Conservation (phyloP, 2,888 invertebrate genomes). For the Aphidoletes aphidimyza region DNA sequence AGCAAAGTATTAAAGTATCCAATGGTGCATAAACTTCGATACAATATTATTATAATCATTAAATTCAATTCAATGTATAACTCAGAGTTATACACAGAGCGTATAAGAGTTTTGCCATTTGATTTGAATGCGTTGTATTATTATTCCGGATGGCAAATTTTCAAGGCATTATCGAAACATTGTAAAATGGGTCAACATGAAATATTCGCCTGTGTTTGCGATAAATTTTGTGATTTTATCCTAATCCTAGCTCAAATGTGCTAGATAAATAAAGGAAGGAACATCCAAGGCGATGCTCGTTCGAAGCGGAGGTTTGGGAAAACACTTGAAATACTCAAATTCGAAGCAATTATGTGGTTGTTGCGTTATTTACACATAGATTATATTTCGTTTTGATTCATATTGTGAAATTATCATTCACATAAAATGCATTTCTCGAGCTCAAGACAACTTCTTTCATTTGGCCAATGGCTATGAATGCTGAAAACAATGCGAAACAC, state of each 20-base stretch:
- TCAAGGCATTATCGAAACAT: no score
- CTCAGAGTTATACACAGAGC: no score
- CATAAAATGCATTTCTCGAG: neutral
- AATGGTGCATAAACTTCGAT: neutral
- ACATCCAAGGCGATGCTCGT: neutral
- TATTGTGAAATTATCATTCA: constrained; percentile 11
- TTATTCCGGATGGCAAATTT: neutral
- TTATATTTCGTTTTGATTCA: neutral
- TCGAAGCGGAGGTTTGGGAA: no score
- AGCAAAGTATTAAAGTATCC: neutral
- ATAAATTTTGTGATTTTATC: constrained; percentile 34
- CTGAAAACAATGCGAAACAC: neutral
- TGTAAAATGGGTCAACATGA: neutral
- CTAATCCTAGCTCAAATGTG: neutral
- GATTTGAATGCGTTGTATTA: no score
- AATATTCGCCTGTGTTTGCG: neutral
- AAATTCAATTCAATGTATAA: constrained; percentile 1
- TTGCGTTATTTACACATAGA: neutral
- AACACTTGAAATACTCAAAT: constrained; percentile 21
- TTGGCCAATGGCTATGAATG: neutral
- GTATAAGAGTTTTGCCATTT: no score
- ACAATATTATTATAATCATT: constrained; percentile 26
- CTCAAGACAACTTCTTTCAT: neutral
- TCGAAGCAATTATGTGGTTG: constrained; percentile 38
- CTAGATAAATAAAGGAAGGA: neutral